Base-by-base conservation (phyloP, 2,888 invertebrate species). In the Euplagia quadripunctaria region DNA sequence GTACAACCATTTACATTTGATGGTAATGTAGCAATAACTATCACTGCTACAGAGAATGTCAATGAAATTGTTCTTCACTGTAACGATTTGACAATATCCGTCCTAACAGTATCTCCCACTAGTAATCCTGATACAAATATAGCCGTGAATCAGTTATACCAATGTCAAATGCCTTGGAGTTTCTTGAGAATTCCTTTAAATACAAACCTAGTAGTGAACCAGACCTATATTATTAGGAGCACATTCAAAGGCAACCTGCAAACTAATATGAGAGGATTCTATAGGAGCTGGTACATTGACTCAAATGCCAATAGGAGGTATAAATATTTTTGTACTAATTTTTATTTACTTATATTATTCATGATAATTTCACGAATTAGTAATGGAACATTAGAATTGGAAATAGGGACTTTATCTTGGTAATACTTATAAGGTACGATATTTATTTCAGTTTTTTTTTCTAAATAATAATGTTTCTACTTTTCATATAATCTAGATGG, bases 231-330 rank as follows among this genome's bases (percentile, higher is more conserved):
- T 58, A 91, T 98, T 58, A 93, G 91, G 74, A 96, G 98, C 70
- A 96, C 95, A 63, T 98, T 97, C 86, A 93, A 91, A 46, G 98
- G 98, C 0, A 94, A 96, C 70, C 93, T 98, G 55, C 97, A 97
- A 90, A 97, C 97, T 78, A 96, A 96, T 77, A 96, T 98, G 89
- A 96, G 97, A 91, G 98, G 98, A 42, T 98, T 98, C 89, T 98
- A 98, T 89, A 96, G 97, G 81, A 98, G 98, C 92, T 97, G 97
- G 81, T 98, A 98, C 90, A 93, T 92, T 64, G 96, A 96, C 78
- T 95, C 93, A 71, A 96, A 96, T 77, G 94, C 96, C 0, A 12
- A 12, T 80, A 97, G 96, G 78, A 93, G 93, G 94, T 93, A 79
- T 77, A 52, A 41, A 49, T 9, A 14, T 31, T 20, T 58, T 4